Conservation (phyloP, 2,797 vertebrate species). For the Coreius guichenoti region DNA sequence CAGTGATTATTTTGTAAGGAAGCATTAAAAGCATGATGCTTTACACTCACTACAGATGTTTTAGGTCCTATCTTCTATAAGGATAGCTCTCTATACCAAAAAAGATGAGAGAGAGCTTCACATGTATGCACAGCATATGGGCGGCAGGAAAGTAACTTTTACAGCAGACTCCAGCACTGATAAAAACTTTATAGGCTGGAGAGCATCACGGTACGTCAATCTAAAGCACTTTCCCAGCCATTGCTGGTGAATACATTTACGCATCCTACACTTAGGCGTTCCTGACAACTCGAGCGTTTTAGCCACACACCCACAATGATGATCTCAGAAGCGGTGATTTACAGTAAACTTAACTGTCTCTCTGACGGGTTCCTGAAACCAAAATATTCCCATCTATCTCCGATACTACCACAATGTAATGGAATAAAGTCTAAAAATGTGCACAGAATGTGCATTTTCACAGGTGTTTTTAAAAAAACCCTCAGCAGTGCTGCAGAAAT, state of each 20-base stretch:
- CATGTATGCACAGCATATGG: conserved; percentile 75
- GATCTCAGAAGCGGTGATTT: conserved; percentile 9
- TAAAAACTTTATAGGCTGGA: conserved; percentile 69
- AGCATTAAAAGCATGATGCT: conserved; percentile 36
- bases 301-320: conserved; percentile 18
- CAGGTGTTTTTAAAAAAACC: conserved; percentile 17
- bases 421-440: background rate
- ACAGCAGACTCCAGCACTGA: conserved; percentile 71
- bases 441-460: conserved; percentile 7
- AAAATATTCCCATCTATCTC: conserved; percentile 8
- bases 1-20: conserved; percentile 35
- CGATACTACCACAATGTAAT: background rate
- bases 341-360: conserved; percentile 6
- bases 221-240: conserved; percentile 35
- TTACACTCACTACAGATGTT: conserved; percentile 57
- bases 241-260: conserved; percentile 33
- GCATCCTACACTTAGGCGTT: background rate
- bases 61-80: conserved; percentile 37
- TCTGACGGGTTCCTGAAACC: background rate
- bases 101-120: conserved; percentile 28
- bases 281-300: background rate
- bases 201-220: conserved; percentile 14
- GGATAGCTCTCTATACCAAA: conserved; percentile 42
- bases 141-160: conserved; percentile 70
- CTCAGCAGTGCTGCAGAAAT: conserved; percentile 26